These are phyloP conservation scores for Pseudobourletiella spinata DNA, from an alignment of 1,140 invertebrate species.

Conservation along the genomic window DNA sequence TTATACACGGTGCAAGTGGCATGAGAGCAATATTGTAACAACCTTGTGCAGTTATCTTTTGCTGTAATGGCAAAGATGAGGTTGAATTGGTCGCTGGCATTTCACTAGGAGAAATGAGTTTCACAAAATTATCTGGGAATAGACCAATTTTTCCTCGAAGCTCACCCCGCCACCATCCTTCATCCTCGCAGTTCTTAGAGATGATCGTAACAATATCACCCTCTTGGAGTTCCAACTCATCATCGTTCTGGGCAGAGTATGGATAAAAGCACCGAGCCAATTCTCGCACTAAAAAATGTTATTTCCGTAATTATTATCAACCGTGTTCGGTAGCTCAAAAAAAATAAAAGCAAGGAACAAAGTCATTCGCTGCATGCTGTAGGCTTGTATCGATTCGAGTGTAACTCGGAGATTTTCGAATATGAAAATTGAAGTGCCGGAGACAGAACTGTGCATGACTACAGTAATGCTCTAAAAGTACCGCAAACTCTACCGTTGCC, in stretches of 20 bases:
- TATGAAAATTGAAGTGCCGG: too few species aligned
- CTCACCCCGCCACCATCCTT: conserved; percentile 82
- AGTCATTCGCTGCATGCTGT: too few species aligned
- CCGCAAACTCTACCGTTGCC: too few species aligned
- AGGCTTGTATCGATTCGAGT: too few species aligned
- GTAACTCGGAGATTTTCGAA: too few species aligned
- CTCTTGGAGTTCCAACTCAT: conserved; percentile 80
- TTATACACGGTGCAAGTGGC: too few species aligned
- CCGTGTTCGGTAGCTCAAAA: too few species aligned
- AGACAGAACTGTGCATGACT: too few species aligned
- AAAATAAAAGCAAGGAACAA: too few species aligned
- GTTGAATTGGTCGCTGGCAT: background rate
- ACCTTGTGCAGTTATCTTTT: conserved; percentile 27
- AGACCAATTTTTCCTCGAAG: conserved; percentile 76
- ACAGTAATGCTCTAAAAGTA: too few species aligned
- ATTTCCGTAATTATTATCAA: too few species aligned
- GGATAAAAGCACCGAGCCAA: conserved; percentile 77
- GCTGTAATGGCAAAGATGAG: background rate
- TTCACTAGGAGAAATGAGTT: conserved; percentile 46
- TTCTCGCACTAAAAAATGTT: conserved; percentile 51
- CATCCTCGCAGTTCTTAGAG: conserved; percentile 78
- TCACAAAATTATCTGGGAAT: conserved; percentile 96
- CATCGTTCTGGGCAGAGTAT: conserved; percentile 84
- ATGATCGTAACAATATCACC: conserved; percentile 84
- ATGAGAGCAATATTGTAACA: too few species aligned